Conservation (phyloP, 2,113 vertebrate genomes). For the Bubo blakistoni region DNA sequence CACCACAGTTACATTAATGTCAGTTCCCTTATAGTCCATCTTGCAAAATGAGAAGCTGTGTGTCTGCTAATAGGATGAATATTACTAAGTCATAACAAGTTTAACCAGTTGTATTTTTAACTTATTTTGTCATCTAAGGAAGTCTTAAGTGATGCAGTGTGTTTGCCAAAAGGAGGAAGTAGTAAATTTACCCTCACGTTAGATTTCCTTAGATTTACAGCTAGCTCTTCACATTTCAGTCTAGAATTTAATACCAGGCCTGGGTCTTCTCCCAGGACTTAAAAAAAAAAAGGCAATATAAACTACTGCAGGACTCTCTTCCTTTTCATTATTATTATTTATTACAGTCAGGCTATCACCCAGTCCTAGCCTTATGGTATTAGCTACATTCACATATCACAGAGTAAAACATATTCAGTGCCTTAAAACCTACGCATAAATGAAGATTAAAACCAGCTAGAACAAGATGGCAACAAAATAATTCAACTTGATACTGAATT, state of each 20-base stretch:
- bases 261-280: not conserved
- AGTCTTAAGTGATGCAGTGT: not conserved
- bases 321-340: not conserved
- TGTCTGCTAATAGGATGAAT: not conserved
- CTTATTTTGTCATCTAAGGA: constrained; percentile 4
- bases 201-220: not conserved
- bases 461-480: not conserved
- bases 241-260: not conserved
- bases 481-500: not conserved
- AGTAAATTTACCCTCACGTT: not conserved
- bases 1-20: not conserved
- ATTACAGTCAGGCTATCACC: not conserved
- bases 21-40: not conserved
- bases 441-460: not conserved
- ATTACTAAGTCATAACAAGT: not conserved
- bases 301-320: not conserved
- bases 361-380: not conserved
- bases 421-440: not conserved
- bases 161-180: not conserved
- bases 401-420: not conserved
- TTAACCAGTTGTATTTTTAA: not conserved
- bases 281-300: not conserved
- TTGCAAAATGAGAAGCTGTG: not conserved
- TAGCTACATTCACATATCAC: not conserved
- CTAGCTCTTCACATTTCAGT: not conserved